Percentiles rank a stretch among this genome's conserved stretches.
Conservation (phyloP, 2,113 vertebrate species). For the Sylvilagus bachmani region DNA sequence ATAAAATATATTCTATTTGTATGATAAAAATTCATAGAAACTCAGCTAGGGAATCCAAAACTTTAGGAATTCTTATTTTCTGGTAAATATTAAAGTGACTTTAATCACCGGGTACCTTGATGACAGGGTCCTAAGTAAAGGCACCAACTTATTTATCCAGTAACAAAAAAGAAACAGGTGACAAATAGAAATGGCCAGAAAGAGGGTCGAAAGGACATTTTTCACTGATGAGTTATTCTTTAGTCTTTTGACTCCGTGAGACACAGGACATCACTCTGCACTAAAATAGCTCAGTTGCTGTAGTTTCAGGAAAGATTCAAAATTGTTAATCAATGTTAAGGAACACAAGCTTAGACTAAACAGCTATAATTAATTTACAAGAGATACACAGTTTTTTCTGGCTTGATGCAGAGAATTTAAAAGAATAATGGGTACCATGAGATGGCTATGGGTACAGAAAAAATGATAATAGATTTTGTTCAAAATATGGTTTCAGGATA, state of each 20-base stretch:
- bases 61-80: constrained; percentile 32
- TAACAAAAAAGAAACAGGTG: neutral
- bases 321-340: constrained; percentile 57
- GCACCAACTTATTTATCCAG: neutral
- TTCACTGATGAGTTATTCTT: neutral
- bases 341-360: constrained; percentile 13
- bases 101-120: neutral
- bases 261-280: neutral
- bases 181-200: neutral
- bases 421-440: constrained; percentile 55
- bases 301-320: constrained; percentile 48
- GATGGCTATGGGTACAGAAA: neutral
- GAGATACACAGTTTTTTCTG: constrained; percentile 3
- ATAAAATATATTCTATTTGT: constrained; percentile 25
- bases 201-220: neutral
- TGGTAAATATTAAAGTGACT: neutral
- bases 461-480: neutral
- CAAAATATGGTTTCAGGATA: neutral
- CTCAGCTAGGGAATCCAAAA: neutral
- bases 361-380: constrained; percentile 60
- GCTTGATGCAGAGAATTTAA: neutral
- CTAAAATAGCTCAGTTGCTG: constrained; percentile 10
- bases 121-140: neutral
- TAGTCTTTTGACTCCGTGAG: constrained; percentile 1
- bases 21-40: constrained; percentile 10